Percentiles rank a stretch among this genome's conserved stretches.
Conservation (phyloP, 2,888 invertebrate species). For the Sclerodermus sp. region DNA sequence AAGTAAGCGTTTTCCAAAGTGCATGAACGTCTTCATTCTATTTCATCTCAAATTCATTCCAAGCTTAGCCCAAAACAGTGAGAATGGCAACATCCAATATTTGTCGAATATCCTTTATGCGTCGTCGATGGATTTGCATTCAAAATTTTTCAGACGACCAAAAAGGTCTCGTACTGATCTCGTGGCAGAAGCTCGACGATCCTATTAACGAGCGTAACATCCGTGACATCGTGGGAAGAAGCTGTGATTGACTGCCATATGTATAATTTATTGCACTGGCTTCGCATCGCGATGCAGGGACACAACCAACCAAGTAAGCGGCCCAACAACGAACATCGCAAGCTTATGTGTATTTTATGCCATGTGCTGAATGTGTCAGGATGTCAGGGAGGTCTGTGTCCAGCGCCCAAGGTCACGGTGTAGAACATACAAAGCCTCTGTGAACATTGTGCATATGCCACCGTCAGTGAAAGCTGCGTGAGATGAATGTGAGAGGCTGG, state of each 20-base stretch:
- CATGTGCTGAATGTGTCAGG: constrained; percentile 46
- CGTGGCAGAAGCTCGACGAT: no score
- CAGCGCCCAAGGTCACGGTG: constrained; percentile 47
- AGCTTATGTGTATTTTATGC: constrained; percentile 46
- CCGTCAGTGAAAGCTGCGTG: constrained; percentile 33
- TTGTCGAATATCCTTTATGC: no score
- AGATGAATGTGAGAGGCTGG: no score
- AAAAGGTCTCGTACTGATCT: no score
- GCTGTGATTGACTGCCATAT: background rate
- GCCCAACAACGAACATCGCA: constrained; percentile 53
- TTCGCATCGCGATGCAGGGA: constrained; percentile 8
- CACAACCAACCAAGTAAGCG: constrained; percentile 40
- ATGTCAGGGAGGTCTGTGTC: constrained; percentile 46
- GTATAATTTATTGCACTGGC: constrained; percentile 7
- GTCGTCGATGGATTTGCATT: no score
- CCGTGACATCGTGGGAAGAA: no score
- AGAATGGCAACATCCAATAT: constrained; percentile 6
- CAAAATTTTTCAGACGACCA: no score
- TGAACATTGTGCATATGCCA: constrained; percentile 50
- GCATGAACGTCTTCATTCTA: constrained; percentile 30
- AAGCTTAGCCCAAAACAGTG: constrained; percentile 30
- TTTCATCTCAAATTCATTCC: constrained; percentile 33
- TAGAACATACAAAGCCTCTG: constrained; percentile 53
- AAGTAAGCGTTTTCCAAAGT: constrained; percentile 31
- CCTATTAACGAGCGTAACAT: no score